Conservation (phyloP, 2,797 vertebrate genomes). For the Pangasius macronema region DNA sequence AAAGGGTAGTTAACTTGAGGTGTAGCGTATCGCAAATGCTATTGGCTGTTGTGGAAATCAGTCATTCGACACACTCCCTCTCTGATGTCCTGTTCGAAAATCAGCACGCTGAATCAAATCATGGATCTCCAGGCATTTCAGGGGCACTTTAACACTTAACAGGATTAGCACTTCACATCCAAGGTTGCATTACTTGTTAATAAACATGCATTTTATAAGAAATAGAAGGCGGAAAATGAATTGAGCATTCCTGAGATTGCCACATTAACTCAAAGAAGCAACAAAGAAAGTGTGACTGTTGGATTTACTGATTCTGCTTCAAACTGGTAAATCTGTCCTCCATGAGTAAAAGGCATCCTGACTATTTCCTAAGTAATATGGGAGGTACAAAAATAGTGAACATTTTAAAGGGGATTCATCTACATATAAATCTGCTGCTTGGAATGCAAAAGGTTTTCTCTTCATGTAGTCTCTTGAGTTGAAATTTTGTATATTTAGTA, state of each 20-base stretch:
- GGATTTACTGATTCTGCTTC: background rate
- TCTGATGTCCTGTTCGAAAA: background rate
- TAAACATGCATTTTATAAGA: background rate
- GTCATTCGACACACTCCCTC: background rate
- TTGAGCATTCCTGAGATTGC: background rate
- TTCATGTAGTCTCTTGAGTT: background rate
- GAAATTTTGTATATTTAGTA: background rate
- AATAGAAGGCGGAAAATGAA: background rate
- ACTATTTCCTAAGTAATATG: too few species aligned
- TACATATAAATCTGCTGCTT: background rate
- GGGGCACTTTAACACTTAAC: background rate
- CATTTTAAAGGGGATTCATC: background rate
- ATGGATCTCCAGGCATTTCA: background rate
- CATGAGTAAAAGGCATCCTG: too few species aligned
- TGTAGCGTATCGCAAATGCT: background rate
- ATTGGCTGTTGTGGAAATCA: background rate
- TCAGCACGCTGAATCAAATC: background rate
- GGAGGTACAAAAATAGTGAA: background rate
- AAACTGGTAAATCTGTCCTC: background rate
- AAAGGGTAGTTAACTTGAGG: background rate
- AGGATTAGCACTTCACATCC: background rate
- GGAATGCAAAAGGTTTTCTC: background rate
- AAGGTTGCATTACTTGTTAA: background rate
- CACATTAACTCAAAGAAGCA: background rate
- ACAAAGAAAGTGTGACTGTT: background rate